These are phyloP conservation scores for Psittacula cyanocephala DNA, from an alignment of 2,113 vertebrate genomes.

Conservation along the genomic window DNA sequence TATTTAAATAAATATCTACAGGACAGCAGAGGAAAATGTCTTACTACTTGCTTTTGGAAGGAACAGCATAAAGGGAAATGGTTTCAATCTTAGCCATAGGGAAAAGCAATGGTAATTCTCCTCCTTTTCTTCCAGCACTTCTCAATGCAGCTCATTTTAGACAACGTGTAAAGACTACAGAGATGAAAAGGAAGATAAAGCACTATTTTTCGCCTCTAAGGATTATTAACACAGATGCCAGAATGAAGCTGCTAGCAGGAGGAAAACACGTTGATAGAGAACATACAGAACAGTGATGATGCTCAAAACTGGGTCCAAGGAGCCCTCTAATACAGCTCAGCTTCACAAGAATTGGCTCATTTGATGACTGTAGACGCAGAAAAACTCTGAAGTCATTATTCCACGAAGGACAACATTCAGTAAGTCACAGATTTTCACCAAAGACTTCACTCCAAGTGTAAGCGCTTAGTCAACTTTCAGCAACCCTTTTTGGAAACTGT, in stretches of 20 bases:
- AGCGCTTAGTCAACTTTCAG: neutral
- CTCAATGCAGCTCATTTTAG: neutral
- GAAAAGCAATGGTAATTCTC: neutral
- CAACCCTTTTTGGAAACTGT: neutral
- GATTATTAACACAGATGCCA: neutral
- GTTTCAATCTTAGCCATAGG: neutral
- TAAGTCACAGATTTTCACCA: neutral
- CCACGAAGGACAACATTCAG: neutral
- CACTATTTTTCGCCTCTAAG: neutral
- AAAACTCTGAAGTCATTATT: neutral
- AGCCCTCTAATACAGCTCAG: neutral
- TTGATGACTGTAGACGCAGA: neutral
- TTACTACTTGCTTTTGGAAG: neutral
- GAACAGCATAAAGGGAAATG: neutral
- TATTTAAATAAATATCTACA: neutral
- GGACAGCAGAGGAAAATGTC: neutral
- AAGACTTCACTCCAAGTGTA: neutral
- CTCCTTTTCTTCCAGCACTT: neutral
- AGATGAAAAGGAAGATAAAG: neutral
- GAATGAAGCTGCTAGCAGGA: neutral
- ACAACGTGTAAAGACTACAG: neutral
- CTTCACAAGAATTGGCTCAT: neutral
- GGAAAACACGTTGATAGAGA: neutral
- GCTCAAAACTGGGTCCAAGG: neutral
- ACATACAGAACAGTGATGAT: neutral